These are phyloP conservation scores for Athetis lepigone DNA, from an alignment of 2,888 invertebrate species.

Conservation along the genomic window DNA sequence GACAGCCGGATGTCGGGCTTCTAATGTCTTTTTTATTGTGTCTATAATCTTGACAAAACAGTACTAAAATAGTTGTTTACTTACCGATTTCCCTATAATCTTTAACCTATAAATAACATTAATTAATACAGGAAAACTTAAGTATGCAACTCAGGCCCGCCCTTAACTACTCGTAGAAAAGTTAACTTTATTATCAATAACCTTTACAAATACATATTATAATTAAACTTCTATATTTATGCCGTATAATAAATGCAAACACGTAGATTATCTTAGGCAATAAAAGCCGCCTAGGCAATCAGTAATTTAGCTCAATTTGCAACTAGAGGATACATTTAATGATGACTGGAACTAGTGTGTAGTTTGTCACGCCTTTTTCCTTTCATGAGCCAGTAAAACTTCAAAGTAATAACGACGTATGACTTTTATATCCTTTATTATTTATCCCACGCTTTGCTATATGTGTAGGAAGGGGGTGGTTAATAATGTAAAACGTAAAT, in stretches of 20 bases:
- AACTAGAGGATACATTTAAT: constrained; percentile 29
- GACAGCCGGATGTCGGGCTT: no score
- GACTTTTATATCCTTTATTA: constrained; percentile 10
- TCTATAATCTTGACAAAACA: no score
- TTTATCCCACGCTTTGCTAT: constrained; percentile 8
- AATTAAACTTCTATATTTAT: no score
- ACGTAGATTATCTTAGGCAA: constrained; percentile 4
- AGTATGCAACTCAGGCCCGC: no score
- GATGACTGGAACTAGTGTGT: constrained; percentile 9
- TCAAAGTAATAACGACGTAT: constrained; percentile 7
- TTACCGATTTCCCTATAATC: no score
- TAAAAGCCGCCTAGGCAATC: constrained; percentile 9
- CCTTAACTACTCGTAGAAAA: no score
- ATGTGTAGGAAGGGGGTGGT: not conserved
- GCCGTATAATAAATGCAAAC: not conserved
- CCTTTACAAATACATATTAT: no score
- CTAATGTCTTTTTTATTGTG: no score
- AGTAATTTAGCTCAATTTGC: constrained; percentile 34
- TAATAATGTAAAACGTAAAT: not conserved
- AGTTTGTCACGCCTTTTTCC: constrained; percentile 31
- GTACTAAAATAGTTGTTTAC: no score
- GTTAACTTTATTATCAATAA: no score
- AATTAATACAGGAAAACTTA: no score
- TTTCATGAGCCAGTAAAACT: constrained; percentile 9
- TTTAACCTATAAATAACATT: no score